phyloP scores from a whole-genome alignment of 2,797 vertebrate species.

The Pogoniulus pusillus region DNA sequence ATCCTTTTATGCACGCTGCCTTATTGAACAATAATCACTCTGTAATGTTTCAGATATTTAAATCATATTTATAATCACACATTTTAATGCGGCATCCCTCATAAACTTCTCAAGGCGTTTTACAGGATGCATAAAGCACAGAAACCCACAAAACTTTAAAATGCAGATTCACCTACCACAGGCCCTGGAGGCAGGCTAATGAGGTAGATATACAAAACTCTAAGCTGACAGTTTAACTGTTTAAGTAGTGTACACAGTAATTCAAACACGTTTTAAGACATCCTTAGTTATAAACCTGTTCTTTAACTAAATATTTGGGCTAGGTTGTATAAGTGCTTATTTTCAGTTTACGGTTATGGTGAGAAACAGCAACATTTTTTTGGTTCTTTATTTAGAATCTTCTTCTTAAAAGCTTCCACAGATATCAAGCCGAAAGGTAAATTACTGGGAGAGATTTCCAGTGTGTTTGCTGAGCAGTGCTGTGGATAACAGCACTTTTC shows the following conservation, averaged over 20 bases:
- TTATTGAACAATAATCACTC: conserved; percentile 84
- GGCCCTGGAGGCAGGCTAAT: conserved; percentile 75
- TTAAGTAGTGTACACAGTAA: conserved; percentile 79
- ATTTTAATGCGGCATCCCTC: conserved; percentile 78
- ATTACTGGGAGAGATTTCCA: conserved; percentile 3
- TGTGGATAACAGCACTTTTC: neutral
- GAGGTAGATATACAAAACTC: conserved; percentile 79
- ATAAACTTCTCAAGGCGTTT: conserved; percentile 82
- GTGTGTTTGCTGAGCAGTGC: neutral
- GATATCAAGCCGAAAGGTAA: conserved; percentile 30
- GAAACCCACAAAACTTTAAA: conserved; percentile 76
- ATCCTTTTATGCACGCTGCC: conserved; percentile 73
- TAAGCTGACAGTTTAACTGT: conserved; percentile 80
- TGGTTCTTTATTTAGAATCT: conserved; percentile 64
- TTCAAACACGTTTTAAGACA: conserved; percentile 73
- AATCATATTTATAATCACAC: conserved; percentile 86
- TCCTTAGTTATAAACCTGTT: conserved; percentile 70
- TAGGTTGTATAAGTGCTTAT: conserved; percentile 71
- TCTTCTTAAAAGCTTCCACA: conserved; percentile 66
- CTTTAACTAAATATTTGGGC: conserved; percentile 79
- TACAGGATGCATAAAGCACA: conserved; percentile 80
- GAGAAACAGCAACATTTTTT: conserved; percentile 57
- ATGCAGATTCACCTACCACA: conserved; percentile 76
- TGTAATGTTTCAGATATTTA: conserved; percentile 81
- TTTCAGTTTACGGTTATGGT: conserved; percentile 72